Percentiles rank a stretch among this genome's conserved stretches.
Conservation (phyloP, 2,797 vertebrate genomes). For the Thripadectes ignobilis region DNA sequence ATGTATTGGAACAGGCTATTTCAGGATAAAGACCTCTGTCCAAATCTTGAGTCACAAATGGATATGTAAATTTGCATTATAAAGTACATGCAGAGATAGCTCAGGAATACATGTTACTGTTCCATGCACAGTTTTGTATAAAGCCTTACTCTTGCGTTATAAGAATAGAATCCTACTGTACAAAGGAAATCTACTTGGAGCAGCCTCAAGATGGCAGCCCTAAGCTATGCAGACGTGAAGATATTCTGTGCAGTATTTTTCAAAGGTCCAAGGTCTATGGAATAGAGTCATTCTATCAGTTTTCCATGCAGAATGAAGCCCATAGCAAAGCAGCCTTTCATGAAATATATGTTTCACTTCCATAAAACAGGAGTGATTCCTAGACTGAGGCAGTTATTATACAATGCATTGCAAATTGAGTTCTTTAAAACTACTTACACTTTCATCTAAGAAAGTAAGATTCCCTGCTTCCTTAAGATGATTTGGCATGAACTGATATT, state of each 20-base stretch:
- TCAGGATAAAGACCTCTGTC: background rate
- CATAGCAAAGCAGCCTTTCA: too few relatives aligned
- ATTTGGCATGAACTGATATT: background rate
- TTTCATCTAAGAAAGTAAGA: background rate
- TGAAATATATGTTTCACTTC: background rate
- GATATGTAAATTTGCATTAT: background rate
- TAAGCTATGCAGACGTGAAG: background rate
- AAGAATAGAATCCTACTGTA: background rate
- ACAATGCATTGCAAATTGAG: background rate
- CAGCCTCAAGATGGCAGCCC: conserved; percentile 20
- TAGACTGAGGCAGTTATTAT: background rate
- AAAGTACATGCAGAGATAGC: background rate
- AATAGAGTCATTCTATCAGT: background rate
- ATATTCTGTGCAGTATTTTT: background rate
- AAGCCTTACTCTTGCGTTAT: background rate
- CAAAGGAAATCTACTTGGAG: background rate
- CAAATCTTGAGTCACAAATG: background rate
- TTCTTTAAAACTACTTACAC: background rate
- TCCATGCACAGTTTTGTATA: background rate
- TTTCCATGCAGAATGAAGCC: background rate
- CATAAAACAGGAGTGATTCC: background rate
- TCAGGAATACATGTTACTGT: background rate
- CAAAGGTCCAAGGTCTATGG: background rate
- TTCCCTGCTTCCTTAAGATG: background rate
- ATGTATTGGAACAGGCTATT: background rate